phyloP scores from a whole-genome alignment of 2,888 invertebrate species.

The Hyppa rectilinea region DNA sequence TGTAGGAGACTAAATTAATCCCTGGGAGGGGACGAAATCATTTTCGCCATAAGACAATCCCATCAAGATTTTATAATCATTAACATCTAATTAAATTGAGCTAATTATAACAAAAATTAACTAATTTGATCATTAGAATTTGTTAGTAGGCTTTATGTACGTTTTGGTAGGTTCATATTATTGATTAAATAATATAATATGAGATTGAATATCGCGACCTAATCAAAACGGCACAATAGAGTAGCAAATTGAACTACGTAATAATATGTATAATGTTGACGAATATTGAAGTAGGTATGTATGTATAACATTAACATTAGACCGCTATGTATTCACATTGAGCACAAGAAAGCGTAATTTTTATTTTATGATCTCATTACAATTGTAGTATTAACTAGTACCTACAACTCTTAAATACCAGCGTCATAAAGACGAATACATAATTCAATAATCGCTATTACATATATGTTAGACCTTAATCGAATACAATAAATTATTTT shows the following conservation, averaged over 20 bases:
- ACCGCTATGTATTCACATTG: conserved; percentile 88
- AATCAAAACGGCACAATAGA: conserved; percentile 70
- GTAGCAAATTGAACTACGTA: conserved; percentile 68
- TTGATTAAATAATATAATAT: conserved; percentile 72
- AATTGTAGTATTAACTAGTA: conserved; percentile 76
- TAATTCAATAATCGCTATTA: conserved; percentile 76
- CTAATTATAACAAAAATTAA: conserved; percentile 67
- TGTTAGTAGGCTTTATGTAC: conserved; percentile 77
- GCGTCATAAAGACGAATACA: conserved; percentile 88
- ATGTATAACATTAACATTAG: conserved; percentile 76
- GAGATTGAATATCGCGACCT: conserved; percentile 86
- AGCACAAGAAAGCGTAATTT: conserved; percentile 87
- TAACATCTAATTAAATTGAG: conserved; percentile 66
- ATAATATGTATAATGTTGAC: conserved; percentile 67
- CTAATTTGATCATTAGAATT: conserved; percentile 73
- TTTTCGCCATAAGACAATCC: conserved; percentile 22
- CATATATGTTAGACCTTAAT: conserved; percentile 84
- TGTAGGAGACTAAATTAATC: conserved; percentile 21
- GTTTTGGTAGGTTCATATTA: conserved; percentile 72
- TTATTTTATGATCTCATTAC: conserved; percentile 71
- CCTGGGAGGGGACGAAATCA: conserved; percentile 22
- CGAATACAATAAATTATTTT: conserved; percentile 82
- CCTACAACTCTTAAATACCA: conserved; percentile 83
- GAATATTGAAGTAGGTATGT: conserved; percentile 67
- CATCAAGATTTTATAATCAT: conserved; percentile 51